Evolutionary conservation across 2,113 vertebrate genomes (phyloP), one percentile per base, ranked within the genome.

Genomic region (Lycaon pictus): DNA sequence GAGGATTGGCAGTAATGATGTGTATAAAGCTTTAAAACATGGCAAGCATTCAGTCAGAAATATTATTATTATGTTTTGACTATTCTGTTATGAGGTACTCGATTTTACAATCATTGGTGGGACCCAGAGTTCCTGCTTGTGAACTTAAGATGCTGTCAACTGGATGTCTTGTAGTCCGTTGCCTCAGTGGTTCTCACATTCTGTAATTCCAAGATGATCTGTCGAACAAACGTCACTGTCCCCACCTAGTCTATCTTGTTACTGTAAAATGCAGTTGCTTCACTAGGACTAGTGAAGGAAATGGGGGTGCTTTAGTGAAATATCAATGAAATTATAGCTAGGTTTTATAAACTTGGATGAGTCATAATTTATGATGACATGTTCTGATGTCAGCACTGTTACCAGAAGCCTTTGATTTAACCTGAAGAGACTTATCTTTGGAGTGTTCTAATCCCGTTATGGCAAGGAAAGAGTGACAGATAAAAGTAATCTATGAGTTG

Each of bases 61-160:
- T 69, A 10, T 5, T 69, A 4, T 53, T 72, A 11, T 25, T 93
- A 1, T 43, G 9, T 74, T 90, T 84, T 72, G 63, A 29, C 56
- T 63, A 60, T 96, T 93, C 96, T 71, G 23, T 93, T 60, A 25
- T 25, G 86, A 58, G 56, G n/a, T 48, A 12, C n/a, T 90, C 95
- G 63, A 77, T 56, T 85, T 93, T 62, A 62, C 29, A 77, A 2
- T 79, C 17, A 51, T 20, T 37, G 60, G 25, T 62, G 53, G 32
- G 71, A 43, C 27, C 35, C 29, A 69, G 13, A 48, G 63, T 84
- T 89, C 19, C 29, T 62, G 6, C 88, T 92, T 76, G 71, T 71
- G 48, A 37, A 72, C 58, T 90, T 62, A 55, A 55, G 27, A 22
- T 94, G 17, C 62, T 13, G 0, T 80, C 60, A 85, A 11, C 25